Base-by-base conservation (phyloP, 2,113 vertebrate species). In the Piaya cayana region DNA sequence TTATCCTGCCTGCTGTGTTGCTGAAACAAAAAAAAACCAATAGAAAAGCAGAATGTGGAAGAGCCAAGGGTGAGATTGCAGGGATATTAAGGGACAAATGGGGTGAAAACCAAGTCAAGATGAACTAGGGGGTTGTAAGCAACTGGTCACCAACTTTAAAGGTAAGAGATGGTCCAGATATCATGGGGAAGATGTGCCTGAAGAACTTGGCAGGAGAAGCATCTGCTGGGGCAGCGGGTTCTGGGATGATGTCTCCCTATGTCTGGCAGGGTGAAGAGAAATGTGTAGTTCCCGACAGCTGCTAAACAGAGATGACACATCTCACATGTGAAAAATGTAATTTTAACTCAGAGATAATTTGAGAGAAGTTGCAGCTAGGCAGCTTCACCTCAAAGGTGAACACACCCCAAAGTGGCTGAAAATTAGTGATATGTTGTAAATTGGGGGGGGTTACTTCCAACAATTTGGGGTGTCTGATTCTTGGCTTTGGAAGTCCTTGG, bases 261-360 rank as follows among this genome's bases (percentile, higher is more conserved):
- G 5, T 27, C 63, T 52, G n/a, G 68, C 77, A 42, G 42, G 30
- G 37, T 45, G 59, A 11, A 77, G 69, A 49, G 52, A 5, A 43
- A 18, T 0, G 0, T 34, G 60, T 18, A 5, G 30, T 34, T 88
- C 59, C 55, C 74, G 72, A 2, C 25, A 32, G 50, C 7, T 83
- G 60, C 86, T 67, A 5, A 74, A 25, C 8, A 71, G 27, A 58
- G 68, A 71, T 39, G 30, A 20, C 32, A 37, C 29, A 23, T 70
- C 18, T 47, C 58, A 22, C 12, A 1, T 53, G 58, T 19, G 3
- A 34, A 62, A 91, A 86, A 50, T 6, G 16, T 56, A n/a, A 23
- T 59, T 84, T 58, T 37, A 53, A 63, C 45, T 68, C 4, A 0
- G 67, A 72, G 43, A 2, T 56, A 2, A 19, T 36, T 52, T 27